Conservation (phyloP, 2,113 vertebrate genomes). For the Picathartes gymnocephalus region DNA sequence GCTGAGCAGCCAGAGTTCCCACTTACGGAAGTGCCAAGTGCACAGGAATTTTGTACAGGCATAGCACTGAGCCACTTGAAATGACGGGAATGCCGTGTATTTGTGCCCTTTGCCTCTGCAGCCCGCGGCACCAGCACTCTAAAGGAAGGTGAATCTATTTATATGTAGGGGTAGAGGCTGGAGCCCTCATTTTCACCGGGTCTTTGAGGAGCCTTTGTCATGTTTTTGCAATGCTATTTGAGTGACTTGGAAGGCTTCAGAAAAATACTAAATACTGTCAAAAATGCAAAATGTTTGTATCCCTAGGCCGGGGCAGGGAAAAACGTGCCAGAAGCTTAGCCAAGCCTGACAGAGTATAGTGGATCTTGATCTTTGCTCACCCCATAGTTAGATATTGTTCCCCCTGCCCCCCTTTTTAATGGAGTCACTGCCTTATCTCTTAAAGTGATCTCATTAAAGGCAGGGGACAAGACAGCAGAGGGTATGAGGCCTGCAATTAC, state of each 20-base stretch:
- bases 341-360: not conserved
- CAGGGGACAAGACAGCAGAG: conserved; percentile 35
- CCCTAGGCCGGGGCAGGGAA: not conserved
- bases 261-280: not conserved
- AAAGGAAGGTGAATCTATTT: not conserved
- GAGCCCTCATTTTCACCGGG: not conserved
- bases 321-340: not conserved
- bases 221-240: not conserved
- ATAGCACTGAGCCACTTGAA: not conserved
- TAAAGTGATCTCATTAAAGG: conserved; percentile 41
- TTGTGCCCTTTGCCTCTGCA: conserved; percentile 31
- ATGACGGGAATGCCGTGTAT: not conserved
- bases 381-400: not conserved
- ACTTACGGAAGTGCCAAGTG: not conserved
- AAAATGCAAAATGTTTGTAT: not conserved
- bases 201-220: not conserved
- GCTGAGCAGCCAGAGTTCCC: not conserved
- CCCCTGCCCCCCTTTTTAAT: not conserved
- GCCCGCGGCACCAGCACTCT: fast-evolving
- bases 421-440: not conserved
- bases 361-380: conserved; percentile 45
- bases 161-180: not conserved
- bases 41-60: conserved; percentile 3
- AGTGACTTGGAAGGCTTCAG: not conserved
- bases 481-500: conserved; percentile 35